A percentile compares a stretch with the other conserved stretches of the same genome.
These are phyloP conservation scores for Neopipo cinnamomea DNA, from an alignment of 2,113 vertebrate species.

Conservation along the genomic window DNA sequence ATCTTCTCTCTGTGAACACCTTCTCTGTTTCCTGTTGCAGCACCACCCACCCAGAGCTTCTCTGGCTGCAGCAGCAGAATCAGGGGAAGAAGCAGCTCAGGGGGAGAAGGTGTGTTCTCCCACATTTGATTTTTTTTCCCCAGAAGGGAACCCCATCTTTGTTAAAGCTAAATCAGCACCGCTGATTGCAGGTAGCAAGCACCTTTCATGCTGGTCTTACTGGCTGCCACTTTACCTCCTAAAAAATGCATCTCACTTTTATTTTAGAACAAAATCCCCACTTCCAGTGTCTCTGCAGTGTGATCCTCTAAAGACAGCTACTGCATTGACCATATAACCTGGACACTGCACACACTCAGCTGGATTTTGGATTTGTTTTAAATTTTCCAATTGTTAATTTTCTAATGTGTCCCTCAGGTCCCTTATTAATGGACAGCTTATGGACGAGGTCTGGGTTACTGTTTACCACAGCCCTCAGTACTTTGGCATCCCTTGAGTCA, in stretches of 20 bases:
- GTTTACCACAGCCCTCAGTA: conserved; percentile 44
- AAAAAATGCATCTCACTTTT: neutral
- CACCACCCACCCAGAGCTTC: neutral
- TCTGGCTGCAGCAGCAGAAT: neutral
- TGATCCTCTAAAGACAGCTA: neutral
- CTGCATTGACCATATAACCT: neutral
- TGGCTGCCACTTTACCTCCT: neutral
- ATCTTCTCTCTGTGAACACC: neutral
- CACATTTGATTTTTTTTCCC: neutral
- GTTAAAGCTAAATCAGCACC: neutral
- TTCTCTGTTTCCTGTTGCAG: neutral
- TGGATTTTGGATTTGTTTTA: neutral
- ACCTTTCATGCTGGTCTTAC: neutral
- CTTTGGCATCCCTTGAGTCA: conserved; percentile 49
- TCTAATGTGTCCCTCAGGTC: conserved; percentile 44
- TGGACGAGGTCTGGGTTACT: conserved; percentile 48
- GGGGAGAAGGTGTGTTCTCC: neutral
- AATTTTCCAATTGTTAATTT: conserved; percentile 57
- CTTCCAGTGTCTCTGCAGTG: neutral
- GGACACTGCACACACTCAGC: neutral
- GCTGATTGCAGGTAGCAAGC: neutral
- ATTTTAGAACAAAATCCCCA: neutral
- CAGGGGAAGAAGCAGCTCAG: neutral
- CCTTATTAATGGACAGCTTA: conserved; percentile 40
- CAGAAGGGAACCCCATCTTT: neutral